These are phyloP conservation scores for Rosalia funebris DNA, from an alignment of 2,888 invertebrate species.

Conservation along the genomic window DNA sequence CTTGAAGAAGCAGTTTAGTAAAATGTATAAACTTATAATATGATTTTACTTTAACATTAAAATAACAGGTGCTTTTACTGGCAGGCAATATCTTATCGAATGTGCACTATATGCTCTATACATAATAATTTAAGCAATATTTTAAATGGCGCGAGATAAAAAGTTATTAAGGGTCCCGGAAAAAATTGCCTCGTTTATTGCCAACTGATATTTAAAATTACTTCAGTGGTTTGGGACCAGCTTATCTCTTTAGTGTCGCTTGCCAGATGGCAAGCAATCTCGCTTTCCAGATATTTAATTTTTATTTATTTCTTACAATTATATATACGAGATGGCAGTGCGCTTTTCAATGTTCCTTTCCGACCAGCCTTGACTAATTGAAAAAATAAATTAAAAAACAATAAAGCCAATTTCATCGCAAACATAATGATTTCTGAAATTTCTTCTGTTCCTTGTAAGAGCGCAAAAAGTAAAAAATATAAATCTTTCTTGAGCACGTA, in stretches of 20 bases:
- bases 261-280: slow-evolving; percentile 35
- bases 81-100: too few species aligned
- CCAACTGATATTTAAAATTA: slow-evolving; percentile 45
- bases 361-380: background rate
- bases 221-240: slow-evolving; percentile 42
- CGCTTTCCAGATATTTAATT: slow-evolving; percentile 31
- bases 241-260: slow-evolving; percentile 36
- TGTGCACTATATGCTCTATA: background rate
- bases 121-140: background rate
- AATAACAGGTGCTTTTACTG: too few species aligned
- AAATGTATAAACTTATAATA: too few species aligned
- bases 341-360: background rate
- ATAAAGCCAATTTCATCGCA: slow-evolving; percentile 11
- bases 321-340: background rate
- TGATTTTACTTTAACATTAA: too few species aligned
- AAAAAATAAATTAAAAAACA: slow-evolving; percentile 5
- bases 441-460: slow-evolving; percentile 27
- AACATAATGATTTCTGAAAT: slow-evolving; percentile 15
- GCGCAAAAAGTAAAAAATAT: slow-evolving; percentile 34
- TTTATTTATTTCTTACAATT: slow-evolving; percentile 31
- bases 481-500: slow-evolving; percentile 50
- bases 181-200: slow-evolving; percentile 41
- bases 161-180: slow-evolving; percentile 34
- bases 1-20: too few species aligned
- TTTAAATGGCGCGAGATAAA: slow-evolving; percentile 25